Percentiles rank a stretch among this genome's conserved stretches.
These are phyloP conservation scores for Abramis brama DNA, from an alignment of 2,113 vertebrate species.

Conservation along the genomic window DNA sequence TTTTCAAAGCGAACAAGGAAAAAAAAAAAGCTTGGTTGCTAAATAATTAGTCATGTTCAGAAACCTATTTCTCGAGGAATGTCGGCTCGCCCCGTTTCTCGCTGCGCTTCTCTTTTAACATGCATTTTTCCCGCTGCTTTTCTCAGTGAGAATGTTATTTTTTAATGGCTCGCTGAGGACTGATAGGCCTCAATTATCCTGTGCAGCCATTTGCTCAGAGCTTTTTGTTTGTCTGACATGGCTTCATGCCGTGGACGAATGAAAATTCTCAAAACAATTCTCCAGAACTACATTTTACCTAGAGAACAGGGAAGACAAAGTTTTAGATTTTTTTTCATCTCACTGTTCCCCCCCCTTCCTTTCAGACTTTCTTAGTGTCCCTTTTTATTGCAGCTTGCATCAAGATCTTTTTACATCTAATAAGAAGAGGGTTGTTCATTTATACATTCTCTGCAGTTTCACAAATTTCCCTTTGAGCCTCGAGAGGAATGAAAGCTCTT, in stretches of 20 bases:
- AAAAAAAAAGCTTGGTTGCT: neutral
- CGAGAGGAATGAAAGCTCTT: slow-evolving; percentile 9
- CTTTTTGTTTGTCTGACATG: slow-evolving; percentile 1
- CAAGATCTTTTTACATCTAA: neutral
- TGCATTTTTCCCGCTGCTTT: neutral
- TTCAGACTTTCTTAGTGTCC: neutral
- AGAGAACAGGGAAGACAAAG: neutral
- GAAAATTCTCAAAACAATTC: neutral
- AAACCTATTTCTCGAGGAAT: slow-evolving; percentile 48
- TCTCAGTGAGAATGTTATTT: slow-evolving; percentile 24
- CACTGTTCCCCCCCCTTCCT: neutral
- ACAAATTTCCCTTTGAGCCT: slow-evolving; percentile 23
- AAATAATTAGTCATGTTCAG: slow-evolving; percentile 47
- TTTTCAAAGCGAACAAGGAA: neutral
- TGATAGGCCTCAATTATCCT: slow-evolving; percentile 24
- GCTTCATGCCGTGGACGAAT: neutral
- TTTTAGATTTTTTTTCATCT: neutral
- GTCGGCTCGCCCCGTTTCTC: slow-evolving; percentile 1
- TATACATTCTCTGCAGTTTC: slow-evolving; percentile 2
- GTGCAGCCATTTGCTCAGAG: neutral
- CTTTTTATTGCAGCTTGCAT: neutral
- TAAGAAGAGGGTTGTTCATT: neutral
- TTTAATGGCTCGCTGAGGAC: slow-evolving; percentile 8
- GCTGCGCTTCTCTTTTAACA: neutral
- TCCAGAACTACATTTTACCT: neutral